phyloP scores from a whole-genome alignment of 1,140 invertebrate genomes.

The Copidosoma floridanum region DNA sequence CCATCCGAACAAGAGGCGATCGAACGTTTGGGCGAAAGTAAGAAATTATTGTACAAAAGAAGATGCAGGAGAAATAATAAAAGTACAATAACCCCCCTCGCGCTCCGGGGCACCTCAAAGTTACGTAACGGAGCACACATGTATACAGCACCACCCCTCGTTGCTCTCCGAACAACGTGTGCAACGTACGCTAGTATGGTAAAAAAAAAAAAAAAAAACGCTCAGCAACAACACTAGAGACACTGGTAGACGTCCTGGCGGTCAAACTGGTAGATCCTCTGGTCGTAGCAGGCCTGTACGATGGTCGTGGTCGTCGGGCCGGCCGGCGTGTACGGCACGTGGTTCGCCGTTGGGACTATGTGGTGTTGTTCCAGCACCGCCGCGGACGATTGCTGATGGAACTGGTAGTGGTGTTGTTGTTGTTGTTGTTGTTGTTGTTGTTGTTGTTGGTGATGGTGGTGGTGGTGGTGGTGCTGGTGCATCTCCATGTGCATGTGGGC shows the following conservation, averaged over 20 bases:
- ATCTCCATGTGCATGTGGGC: too few species aligned
- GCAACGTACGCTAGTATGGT: too few species aligned
- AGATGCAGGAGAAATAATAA: too few species aligned
- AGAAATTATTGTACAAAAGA: too few species aligned
- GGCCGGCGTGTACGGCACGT: constrained; percentile 5
- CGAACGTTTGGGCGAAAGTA: too few species aligned
- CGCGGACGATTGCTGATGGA: neutral
- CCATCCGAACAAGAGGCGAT: too few species aligned
- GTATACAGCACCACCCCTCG: too few species aligned
- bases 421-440: neutral
- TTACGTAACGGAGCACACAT: too few species aligned
- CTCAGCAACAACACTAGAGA: constrained; percentile 36
- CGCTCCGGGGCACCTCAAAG: too few species aligned
- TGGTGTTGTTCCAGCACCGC: neutral
- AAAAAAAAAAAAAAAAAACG: neutral
- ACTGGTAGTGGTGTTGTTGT: constrained; percentile 16
- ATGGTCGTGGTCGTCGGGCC: too few species aligned
- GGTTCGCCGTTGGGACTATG: constrained; percentile 5
- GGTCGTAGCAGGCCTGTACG: constrained; percentile 48
- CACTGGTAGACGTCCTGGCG: constrained; percentile 52
- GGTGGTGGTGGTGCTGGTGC: neutral
- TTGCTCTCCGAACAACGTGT: too few species aligned
- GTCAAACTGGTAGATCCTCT: constrained; percentile 49
- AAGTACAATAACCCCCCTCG: too few species aligned
- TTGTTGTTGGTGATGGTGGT: neutral